Evolutionary conservation across 2,888 invertebrate species (phyloP).

Genomic region (Sarcophaga rosellei): DNA sequence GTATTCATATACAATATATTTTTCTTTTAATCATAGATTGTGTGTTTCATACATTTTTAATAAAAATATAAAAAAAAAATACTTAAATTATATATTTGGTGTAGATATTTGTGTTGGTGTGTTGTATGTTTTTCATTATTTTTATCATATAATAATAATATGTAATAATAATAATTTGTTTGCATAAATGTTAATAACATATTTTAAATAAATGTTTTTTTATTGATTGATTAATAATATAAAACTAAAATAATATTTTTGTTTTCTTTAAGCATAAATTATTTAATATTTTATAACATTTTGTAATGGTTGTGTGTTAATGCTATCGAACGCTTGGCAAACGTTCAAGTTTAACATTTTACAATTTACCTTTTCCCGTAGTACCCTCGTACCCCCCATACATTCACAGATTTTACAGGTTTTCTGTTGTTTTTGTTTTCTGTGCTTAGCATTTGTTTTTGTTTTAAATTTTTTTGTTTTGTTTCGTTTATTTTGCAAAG

Average conservation of each 20-base stretch:
- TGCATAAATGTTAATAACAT: slow-evolving; percentile 36
- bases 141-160: neutral
- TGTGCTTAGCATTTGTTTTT: slow-evolving; percentile 60
- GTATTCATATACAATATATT: neutral
- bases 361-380: too few species aligned
- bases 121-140: slow-evolving; percentile 49
- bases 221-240: slow-evolving; percentile 25
- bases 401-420: slow-evolving; percentile 58
- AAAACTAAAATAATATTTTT: slow-evolving; percentile 34
- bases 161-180: neutral
- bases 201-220: slow-evolving; percentile 37
- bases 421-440: slow-evolving; percentile 15
- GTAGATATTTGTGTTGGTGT: slow-evolving; percentile 79
- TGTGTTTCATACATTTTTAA: neutral
- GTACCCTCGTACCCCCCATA: slow-evolving; percentile 17
- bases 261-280: neutral
- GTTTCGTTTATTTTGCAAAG: slow-evolving; percentile 67
- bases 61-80: slow-evolving; percentile 52
- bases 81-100: slow-evolving; percentile 79
- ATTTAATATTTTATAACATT: neutral
- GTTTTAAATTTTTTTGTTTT: slow-evolving; percentile 1
- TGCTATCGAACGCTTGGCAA: too few species aligned
- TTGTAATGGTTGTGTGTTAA: neutral
- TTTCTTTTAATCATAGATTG: neutral
- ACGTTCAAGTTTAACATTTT: too few species aligned